phyloP scores from a whole-genome alignment of 2,888 invertebrate genomes.

The Toxonevra muliebris region DNA sequence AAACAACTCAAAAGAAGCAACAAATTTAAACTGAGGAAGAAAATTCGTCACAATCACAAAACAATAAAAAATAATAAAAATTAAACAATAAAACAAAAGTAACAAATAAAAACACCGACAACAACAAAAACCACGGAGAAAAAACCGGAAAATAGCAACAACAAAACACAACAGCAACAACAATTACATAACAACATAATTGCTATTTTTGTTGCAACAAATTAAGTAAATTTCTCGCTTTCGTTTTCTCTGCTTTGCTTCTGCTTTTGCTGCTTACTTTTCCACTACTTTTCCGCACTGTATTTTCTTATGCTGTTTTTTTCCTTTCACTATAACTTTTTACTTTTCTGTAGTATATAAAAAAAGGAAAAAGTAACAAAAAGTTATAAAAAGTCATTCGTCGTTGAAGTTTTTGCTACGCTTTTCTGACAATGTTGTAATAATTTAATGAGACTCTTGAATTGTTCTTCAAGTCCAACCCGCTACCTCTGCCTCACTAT shows the following conservation, averaged over 20 bases:
- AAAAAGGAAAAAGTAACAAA: neutral
- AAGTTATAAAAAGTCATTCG: neutral
- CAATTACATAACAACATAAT: constrained; percentile 58
- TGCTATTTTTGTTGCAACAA: constrained; percentile 49
- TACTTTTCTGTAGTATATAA: neutral
- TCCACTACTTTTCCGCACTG: constrained; percentile 40
- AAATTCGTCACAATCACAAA: constrained; percentile 12
- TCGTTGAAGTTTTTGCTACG: neutral
- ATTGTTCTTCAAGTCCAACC: constrained; percentile 47
- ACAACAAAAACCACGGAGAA: constrained; percentile 14
- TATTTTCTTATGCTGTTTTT: neutral
- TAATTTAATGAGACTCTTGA: constrained; percentile 58
- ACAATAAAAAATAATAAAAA: constrained; percentile 22
- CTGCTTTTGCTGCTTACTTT: constrained; percentile 33
- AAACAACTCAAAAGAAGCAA: neutral
- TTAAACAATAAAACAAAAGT: neutral
- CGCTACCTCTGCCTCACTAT: constrained; percentile 48
- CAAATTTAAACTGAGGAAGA: neutral
- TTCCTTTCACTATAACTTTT: neutral
- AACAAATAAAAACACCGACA: constrained; percentile 36
- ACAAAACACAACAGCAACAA: constrained; percentile 28
- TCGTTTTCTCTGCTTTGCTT: constrained; percentile 1
- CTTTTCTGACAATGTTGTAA: constrained; percentile 44
- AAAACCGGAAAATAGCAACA: constrained; percentile 13
- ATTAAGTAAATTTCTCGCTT: constrained; percentile 14